Percentiles rank a stretch among this genome's conserved stretches.
phyloP scores from a whole-genome alignment of 2,113 vertebrate genomes.

The Cyprichromis sp. region DNA sequence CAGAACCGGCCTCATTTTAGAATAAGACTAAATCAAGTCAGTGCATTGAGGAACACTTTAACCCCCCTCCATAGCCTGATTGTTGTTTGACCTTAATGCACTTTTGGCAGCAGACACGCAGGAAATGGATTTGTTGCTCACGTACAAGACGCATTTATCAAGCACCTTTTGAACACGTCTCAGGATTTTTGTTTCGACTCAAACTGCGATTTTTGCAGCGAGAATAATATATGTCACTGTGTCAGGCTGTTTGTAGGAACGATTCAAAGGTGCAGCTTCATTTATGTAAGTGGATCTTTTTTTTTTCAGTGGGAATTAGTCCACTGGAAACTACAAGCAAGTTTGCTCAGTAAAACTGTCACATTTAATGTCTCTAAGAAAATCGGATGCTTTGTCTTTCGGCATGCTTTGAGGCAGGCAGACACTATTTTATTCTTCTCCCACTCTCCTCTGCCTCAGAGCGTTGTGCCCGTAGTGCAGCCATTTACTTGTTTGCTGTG shows the following conservation, averaged over 20 bases:
- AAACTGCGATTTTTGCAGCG: background rate
- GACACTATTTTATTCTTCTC: background rate
- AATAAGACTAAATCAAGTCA: constrained; percentile 35
- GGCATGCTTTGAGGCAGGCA: background rate
- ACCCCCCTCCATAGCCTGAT: background rate
- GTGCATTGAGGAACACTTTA: background rate
- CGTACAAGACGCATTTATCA: background rate
- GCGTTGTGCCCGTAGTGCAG: background rate
- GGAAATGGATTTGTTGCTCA: background rate
- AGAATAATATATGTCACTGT: background rate
- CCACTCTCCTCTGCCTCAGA: background rate
- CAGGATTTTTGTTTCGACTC: background rate
- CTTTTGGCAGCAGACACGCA: background rate
- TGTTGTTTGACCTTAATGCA: constrained; percentile 8
- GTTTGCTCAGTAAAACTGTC: constrained; percentile 11
- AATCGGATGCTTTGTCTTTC: background rate
- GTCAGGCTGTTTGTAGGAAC: background rate
- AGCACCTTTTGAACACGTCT: background rate
- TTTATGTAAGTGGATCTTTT: background rate
- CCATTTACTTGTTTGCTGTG: background rate
- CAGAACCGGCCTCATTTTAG: constrained; percentile 3
- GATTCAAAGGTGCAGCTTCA: background rate
- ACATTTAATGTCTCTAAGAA: background rate
- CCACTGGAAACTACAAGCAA: background rate
- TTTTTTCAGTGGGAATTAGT: background rate